These are phyloP conservation scores for Trogon melanurus DNA, from an alignment of 2,113 vertebrate species.

Conservation along the genomic window DNA sequence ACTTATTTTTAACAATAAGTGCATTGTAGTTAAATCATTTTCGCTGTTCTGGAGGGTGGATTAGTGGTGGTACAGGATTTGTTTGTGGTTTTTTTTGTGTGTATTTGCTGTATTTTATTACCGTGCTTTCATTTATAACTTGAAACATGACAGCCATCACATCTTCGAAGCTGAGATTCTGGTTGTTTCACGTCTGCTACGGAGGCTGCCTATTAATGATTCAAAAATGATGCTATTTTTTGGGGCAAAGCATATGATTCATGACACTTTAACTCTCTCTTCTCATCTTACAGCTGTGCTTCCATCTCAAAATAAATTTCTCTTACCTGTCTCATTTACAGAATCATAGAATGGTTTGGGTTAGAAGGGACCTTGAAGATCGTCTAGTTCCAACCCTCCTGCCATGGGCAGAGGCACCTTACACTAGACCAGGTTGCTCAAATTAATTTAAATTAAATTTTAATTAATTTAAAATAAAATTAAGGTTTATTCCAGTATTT, in stretches of 20 bases:
- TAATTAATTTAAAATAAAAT: not conserved
- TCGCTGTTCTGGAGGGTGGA: not conserved
- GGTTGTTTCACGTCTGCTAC: not conserved
- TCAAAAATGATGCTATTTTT: not conserved
- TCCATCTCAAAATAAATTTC: not conserved
- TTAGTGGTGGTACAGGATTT: not conserved
- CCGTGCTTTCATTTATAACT: not conserved
- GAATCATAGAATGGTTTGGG: too few relatives aligned
- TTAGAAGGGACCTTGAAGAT: too few relatives aligned
- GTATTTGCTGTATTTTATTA: not conserved
- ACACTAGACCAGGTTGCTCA: too few relatives aligned
- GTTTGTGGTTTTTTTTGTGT: not conserved
- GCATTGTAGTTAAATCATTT: not conserved
- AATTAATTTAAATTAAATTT: too few relatives aligned
- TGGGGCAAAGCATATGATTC: not conserved
- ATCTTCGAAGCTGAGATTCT: not conserved
- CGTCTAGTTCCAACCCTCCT: too few relatives aligned
- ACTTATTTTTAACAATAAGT: not conserved
- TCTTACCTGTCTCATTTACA: not conserved
- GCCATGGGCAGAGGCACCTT: too few relatives aligned
- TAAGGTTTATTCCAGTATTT: not conserved
- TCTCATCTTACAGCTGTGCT: not conserved
- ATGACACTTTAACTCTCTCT: not conserved
- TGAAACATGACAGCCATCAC: not conserved
- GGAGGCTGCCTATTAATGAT: not conserved